Conservation (phyloP, 1,140 invertebrate genomes). For the Lasioglossum albipes region DNA sequence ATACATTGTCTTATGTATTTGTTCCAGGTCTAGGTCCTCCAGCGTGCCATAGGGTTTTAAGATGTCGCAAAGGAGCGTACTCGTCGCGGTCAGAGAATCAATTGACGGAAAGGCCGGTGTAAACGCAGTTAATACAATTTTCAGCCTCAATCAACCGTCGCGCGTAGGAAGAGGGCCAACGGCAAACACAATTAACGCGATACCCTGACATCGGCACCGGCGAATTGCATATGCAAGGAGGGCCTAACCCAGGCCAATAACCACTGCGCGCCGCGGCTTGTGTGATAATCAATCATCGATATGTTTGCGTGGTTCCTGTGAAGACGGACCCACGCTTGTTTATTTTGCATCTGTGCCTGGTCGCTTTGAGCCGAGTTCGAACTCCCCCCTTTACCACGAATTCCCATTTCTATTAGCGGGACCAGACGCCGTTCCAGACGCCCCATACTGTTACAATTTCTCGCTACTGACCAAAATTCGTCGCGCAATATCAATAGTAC, state of each 20-base stretch:
- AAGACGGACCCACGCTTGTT: slow-evolving; percentile 54
- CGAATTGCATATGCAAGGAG: slow-evolving; percentile 43
- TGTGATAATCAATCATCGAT: slow-evolving; percentile 60
- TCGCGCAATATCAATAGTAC: too few relatives aligned
- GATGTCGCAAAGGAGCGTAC: too few relatives aligned
- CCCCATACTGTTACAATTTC: too few relatives aligned
- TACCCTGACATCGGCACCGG: slow-evolving; percentile 3
- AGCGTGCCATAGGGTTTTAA: background rate
- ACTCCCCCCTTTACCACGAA: slow-evolving; percentile 53
- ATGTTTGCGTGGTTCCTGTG: slow-evolving; percentile 50
- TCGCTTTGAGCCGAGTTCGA: slow-evolving; percentile 54
- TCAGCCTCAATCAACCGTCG: slow-evolving; percentile 27
- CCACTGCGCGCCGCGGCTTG: slow-evolving; percentile 5
- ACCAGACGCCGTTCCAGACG: background rate
- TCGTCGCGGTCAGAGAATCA: too few relatives aligned
- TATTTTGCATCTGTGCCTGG: slow-evolving; percentile 55
- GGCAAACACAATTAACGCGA: slow-evolving; percentile 39
- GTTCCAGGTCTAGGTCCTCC: too few relatives aligned
- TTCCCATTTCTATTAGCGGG: slow-evolving; percentile 62
- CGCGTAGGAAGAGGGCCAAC: background rate
- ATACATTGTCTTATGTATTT: too few relatives aligned
- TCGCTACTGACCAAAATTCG: too few relatives aligned
- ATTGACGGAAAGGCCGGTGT: background rate
- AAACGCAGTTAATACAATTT: slow-evolving; percentile 6
- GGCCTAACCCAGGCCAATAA: slow-evolving; percentile 4